A percentile compares a stretch with the other conserved stretches of the same genome.
Evolutionary conservation across 2,888 invertebrate genomes (phyloP).

Genomic region (Drosophila mayaguana): DNA sequence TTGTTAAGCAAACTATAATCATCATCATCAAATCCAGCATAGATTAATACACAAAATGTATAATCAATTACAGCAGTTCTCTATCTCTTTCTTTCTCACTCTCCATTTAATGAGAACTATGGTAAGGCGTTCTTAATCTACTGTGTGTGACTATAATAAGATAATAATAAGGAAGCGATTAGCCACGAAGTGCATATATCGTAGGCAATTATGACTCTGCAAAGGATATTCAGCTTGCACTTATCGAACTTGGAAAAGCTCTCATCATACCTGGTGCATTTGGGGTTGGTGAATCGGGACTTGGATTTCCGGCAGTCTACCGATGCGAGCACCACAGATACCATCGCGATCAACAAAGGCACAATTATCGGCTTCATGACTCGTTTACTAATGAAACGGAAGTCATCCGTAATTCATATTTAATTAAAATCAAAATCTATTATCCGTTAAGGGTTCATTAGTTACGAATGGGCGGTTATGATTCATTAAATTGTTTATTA

Average conservation of each 20-base stretch:
- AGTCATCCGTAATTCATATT: not conserved
- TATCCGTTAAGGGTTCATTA: not conserved
- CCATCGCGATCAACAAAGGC: not conserved
- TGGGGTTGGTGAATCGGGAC: conserved; percentile 7
- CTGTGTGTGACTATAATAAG: not conserved
- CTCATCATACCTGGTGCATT: not conserved
- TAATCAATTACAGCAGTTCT: not conserved
- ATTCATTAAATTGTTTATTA: not conserved
- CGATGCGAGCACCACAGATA: not conserved
- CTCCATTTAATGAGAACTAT: not conserved
- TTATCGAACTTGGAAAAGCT: not conserved
- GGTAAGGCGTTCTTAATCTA: not conserved
- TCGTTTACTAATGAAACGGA: not conserved
- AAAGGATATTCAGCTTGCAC: conserved; percentile 1
- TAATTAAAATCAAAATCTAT: not conserved
- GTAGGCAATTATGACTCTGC: not conserved
- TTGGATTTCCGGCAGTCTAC: not conserved
- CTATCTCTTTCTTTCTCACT: not conserved
- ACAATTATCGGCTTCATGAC: conserved; percentile 15
- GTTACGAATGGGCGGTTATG: not conserved
- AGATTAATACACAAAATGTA: not conserved
- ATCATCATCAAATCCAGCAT: not conserved
- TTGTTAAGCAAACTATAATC: not conserved
- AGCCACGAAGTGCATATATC: not conserved
- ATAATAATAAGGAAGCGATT: not conserved